Evolutionary conservation across 2,113 vertebrate genomes (phyloP).

Genomic region (Sinocyclocheilus maitianheensis): DNA sequence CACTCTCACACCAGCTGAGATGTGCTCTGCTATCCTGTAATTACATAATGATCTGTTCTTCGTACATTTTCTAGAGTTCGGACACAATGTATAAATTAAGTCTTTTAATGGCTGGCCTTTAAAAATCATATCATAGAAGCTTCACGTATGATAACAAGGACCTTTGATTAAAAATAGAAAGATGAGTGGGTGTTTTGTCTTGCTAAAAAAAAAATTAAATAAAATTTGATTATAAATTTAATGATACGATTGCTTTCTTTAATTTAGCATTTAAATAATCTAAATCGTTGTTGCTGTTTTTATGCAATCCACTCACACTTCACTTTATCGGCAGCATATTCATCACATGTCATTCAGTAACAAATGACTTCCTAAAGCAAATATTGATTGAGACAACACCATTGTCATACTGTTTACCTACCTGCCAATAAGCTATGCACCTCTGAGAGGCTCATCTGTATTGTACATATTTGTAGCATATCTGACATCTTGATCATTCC

Average conservation of each 20-base stretch:
- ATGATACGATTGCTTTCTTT: not conserved
- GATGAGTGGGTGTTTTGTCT: not conserved
- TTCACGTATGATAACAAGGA: not conserved
- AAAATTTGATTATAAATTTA: not conserved
- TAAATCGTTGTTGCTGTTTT: not conserved
- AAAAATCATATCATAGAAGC: not conserved
- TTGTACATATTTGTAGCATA: constrained; percentile 60
- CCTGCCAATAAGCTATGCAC: constrained; percentile 75
- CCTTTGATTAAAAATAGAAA: not conserved
- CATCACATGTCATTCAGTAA: constrained; percentile 69
- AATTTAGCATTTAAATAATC: not conserved
- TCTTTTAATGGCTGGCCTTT: not conserved
- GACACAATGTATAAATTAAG: not conserved
- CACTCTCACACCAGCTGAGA: constrained; percentile 29
- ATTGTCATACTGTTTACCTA: constrained; percentile 68
- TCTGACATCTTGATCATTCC: constrained; percentile 56
- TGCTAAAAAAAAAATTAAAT: not conserved
- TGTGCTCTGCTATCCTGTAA: not conserved
- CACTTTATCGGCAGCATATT: constrained; percentile 59
- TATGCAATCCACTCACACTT: not conserved
- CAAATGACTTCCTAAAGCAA: constrained; percentile 71
- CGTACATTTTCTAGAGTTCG: not conserved
- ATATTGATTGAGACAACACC: constrained; percentile 73
- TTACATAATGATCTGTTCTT: constrained; percentile 3
- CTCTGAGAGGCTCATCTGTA: constrained; percentile 49